Conservation (phyloP, 2,113 vertebrate species). For the Ovibos moschatus region DNA sequence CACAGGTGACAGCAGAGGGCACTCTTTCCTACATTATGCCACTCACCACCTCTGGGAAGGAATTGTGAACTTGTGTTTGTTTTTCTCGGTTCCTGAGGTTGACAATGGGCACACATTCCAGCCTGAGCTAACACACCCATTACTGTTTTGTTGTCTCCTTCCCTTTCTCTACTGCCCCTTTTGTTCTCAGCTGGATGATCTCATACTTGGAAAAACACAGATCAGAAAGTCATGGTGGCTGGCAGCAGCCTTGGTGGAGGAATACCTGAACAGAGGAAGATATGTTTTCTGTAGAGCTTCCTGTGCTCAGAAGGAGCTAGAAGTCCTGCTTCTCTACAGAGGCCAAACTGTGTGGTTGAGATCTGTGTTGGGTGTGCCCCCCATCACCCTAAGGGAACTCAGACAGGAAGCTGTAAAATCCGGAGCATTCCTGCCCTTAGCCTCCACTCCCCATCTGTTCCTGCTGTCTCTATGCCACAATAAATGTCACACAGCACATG, state of each 20-base stretch:
- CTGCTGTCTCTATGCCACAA: background rate
- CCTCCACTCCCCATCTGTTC: background rate
- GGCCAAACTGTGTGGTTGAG: background rate
- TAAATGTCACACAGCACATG: background rate
- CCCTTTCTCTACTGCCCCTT: background rate
- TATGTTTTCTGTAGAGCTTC: background rate
- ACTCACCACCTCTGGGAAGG: background rate
- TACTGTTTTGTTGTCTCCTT: background rate
- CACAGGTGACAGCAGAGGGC: conserved; percentile 52
- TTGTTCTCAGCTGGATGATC: background rate
- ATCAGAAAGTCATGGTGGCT: background rate
- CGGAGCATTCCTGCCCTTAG: background rate
- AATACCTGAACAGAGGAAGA: background rate
- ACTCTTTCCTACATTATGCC: conserved; percentile 20
- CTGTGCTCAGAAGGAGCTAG: background rate
- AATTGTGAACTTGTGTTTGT: background rate
- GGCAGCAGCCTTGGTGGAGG: background rate
- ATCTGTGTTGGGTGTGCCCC: background rate
- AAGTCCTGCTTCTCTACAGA: background rate
- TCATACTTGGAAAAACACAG: conserved; percentile 18
- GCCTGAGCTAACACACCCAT: conserved; percentile 18
- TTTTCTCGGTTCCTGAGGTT: conserved; percentile 44
- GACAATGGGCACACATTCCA: conserved; percentile 26
- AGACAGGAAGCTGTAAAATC: background rate
- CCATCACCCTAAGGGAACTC: background rate